phyloP scores from a whole-genome alignment of 2,888 invertebrate genomes.

The Branchinecta sandiegonensis region DNA sequence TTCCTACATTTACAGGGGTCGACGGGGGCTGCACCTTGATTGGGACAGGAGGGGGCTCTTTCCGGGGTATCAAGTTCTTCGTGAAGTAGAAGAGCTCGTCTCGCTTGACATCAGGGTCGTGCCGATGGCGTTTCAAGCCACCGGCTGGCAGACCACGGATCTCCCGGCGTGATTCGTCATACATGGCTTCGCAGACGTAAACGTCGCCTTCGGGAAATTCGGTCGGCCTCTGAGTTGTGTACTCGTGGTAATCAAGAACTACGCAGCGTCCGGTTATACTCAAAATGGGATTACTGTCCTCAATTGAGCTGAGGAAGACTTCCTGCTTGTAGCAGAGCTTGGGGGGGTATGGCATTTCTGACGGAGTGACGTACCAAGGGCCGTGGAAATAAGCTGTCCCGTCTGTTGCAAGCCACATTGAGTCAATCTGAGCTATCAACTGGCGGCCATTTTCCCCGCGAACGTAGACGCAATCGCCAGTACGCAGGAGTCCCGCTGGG shows the following conservation, averaged over 20 bases:
- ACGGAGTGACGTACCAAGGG: conserved; percentile 77
- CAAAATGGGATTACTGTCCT: conserved; percentile 77
- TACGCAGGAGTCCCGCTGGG: conserved; percentile 64
- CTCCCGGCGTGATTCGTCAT: conserved; percentile 69
- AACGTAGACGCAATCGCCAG: conserved; percentile 89
- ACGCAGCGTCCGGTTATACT: conserved; percentile 82
- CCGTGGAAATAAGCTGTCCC: conserved; percentile 85
- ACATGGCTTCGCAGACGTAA: conserved; percentile 79
- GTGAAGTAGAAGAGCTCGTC: conserved; percentile 82
- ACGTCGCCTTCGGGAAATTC: conserved; percentile 85
- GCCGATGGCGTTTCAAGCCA: conserved; percentile 63
- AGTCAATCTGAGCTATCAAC: conserved; percentile 80
- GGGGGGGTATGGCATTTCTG: conserved; percentile 57
- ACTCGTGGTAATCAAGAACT: conserved; percentile 78
- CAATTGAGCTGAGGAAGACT: conserved; percentile 73
- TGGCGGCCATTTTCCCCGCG: conserved; percentile 79
- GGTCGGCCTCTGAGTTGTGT: conserved; percentile 74
- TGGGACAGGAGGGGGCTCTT: conserved; percentile 16
- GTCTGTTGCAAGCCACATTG: conserved; percentile 80
- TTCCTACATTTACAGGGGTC: conserved; percentile 26
- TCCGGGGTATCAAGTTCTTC: conserved; percentile 19
- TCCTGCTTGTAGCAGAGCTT: conserved; percentile 84
- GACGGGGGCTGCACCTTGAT: conserved; percentile 19
- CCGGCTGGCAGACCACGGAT: conserved; percentile 53
- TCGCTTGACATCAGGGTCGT: conserved; percentile 60